phyloP scores from a whole-genome alignment of 2,113 vertebrate species.

The Takifugu flavidus region DNA sequence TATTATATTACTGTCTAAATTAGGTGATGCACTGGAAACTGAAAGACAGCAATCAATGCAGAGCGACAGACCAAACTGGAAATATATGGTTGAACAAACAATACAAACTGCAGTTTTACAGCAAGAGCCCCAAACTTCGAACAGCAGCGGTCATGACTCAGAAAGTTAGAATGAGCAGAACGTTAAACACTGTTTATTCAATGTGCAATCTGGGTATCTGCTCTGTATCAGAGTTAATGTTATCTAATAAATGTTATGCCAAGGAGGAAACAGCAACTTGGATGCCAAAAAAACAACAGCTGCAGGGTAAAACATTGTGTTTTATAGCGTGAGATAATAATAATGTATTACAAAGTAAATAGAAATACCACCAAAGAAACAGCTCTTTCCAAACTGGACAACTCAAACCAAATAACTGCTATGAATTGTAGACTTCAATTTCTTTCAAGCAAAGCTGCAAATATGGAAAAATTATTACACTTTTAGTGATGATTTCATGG shows the following conservation, averaged over 20 bases:
- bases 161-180: too few species aligned
- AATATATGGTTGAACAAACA: not conserved
- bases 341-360: conserved; percentile 53
- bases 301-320: conserved; percentile 20
- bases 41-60: conserved; percentile 4
- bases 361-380: conserved; percentile 51
- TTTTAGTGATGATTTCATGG: conserved; percentile 20
- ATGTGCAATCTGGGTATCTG: too few species aligned
- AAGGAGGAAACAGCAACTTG: conserved; percentile 9
- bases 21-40: conserved; percentile 17
- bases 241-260: too few species aligned
- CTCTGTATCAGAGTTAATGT: too few species aligned
- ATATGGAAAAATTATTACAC: conserved; percentile 11
- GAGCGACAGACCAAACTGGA: conserved; percentile 2
- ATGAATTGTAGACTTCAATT: conserved; percentile 48
- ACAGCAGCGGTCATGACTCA: not conserved
- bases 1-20: conserved; percentile 15
- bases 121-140: not conserved
- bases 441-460: conserved; percentile 28
- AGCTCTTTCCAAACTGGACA: conserved; percentile 58
- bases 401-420: conserved; percentile 44
- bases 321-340: conserved; percentile 46
- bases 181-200: too few species aligned
- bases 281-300: conserved; percentile 11
- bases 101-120: not conserved